Percentiles rank a stretch among this genome's conserved stretches.
Evolutionary conservation across 2,888 invertebrate species (phyloP).

Genomic region (Tethea ocularis): DNA sequence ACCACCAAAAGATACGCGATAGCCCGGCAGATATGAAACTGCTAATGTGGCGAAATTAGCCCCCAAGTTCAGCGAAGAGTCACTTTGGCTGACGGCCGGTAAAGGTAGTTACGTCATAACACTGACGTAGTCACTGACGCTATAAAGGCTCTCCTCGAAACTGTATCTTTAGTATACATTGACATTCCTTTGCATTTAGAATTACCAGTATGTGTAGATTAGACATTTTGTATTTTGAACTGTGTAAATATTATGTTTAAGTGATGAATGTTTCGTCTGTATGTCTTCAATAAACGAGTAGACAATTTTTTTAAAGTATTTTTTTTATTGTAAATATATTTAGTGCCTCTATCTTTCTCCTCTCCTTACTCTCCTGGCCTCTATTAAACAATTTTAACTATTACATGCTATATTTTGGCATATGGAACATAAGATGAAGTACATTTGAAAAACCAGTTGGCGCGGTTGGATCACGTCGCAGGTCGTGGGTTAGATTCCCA

Average conservation of each 20-base stretch:
- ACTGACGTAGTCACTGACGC: not conserved
- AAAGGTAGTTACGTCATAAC: not conserved
- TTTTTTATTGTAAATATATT: slow-evolving; percentile 21
- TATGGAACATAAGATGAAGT: no score
- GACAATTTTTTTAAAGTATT: slow-evolving; percentile 28
- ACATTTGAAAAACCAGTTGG: no score
- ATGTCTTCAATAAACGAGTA: slow-evolving; percentile 43
- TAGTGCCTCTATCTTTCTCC: no score
- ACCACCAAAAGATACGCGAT: no score
- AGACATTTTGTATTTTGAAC: slow-evolving; percentile 38
- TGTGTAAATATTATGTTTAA: slow-evolving; percentile 50
- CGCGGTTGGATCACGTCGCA: no score
- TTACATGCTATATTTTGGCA: no score
- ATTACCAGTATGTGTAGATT: slow-evolving; percentile 34
- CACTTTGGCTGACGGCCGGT: not conserved
- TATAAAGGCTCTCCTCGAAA: not conserved
- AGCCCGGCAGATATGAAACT: no score
- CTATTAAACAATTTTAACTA: no score
- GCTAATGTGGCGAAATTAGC: no score
- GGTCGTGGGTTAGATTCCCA: no score
- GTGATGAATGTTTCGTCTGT: slow-evolving; percentile 38
- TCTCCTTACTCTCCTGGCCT: no score
- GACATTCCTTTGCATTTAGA: slow-evolving; percentile 76
- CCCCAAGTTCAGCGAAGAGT: no score
- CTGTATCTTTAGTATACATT: slow-evolving; percentile 23